Base-by-base conservation (phyloP, 1,140 invertebrate genomes). In the Asbolus verrucosus region DNA sequence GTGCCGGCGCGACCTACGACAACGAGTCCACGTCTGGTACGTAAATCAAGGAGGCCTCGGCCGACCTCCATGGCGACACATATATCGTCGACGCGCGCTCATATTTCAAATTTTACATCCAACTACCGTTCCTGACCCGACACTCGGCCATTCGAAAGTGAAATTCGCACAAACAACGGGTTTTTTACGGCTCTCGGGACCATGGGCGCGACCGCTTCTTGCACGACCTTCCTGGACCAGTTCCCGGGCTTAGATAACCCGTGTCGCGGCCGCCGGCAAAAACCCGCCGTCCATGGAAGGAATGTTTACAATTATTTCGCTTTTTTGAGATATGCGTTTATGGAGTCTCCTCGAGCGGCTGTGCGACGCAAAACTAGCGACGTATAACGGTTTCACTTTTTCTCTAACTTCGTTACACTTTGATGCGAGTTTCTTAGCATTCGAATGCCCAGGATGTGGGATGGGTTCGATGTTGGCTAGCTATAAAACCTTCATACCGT, bases 51-150 rank as follows among this genome's bases (percentile, higher is more conserved):
- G 39, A 41, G 61, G 39, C 61, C 61, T 65, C 61, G 61, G 43
- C 61, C 61, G 33, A 41, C 33, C 61, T 65, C 61, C 36, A 39
- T 30, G 14, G 46, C 46, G 61, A 41, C 31, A 27, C 61, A 41
- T 63, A 63, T 63, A 63, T 63, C 36, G 62, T 65, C 62, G 38
- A 43, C 36, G 62, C 62, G 38, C 24, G 38, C 33, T 39, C 36
- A 65, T 65, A 65, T 65, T 65, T 65, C 62, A 65, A 65, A 65
- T 65, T 65, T 65, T 46, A 43, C 38, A 65, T 41, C 36, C 27
- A 13, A 41, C 62, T 62, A 62, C 59, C 59, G 59, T 62, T 62
- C 59, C 36, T 62, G 41, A 46, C 41, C 41, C 41, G 41, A 19
- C 41, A 19, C 18, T 46, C 46, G 21, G 19, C 9, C 27, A 6